Evolutionary conservation across 2,113 vertebrate genomes (phyloP), one percentile per base, ranked within the genome.

Genomic region (Forbesichthys papilliferus): DNA sequence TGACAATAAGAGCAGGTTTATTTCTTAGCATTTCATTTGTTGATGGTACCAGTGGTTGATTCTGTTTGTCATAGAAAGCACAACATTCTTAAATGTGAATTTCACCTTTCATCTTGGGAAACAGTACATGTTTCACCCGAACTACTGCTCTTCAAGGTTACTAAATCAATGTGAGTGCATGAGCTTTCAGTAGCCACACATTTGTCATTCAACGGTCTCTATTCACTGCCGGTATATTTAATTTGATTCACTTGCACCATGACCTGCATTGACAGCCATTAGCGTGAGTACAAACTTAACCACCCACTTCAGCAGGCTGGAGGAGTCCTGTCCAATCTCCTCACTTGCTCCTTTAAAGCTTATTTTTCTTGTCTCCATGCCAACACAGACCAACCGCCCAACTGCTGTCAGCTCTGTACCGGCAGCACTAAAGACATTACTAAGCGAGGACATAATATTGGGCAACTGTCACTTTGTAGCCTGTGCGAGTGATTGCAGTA

Each of bases 331-430:
- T 65, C 56, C 48, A 20, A 60, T 78, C 53, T 54, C 57, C 58
- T 53, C 11, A 13, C 16, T 11, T 13, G 33, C 33, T 59, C 55
- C 58, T 10, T 78, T 73, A 64, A 59, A 53, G 54, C 53, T 33
- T 55, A 12, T 67, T 80, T 74, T 80, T 69, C 16, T 20, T 20
- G 66, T 82, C 69, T 69, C 11, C 70, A 68, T 85, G 77, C 80
- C 73, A 81, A 78, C 80, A n/a, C 16, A 49, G 59, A 14, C 57
- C 14, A 78, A 51, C 48, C 51, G 27, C 57, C 56, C 53, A 60
- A 52, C 55, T 60, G 18, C 65, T 55, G 57, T 64, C 53, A 54
- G 66, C 57, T 55, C 56, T 57, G 56, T 27, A 48, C 11, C 65
- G 55, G 61, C 63, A 77, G 13, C 59, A 33, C 48, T 66, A 47